phyloP scores from a whole-genome alignment of 2,888 invertebrate genomes.

The Thera britannica region DNA sequence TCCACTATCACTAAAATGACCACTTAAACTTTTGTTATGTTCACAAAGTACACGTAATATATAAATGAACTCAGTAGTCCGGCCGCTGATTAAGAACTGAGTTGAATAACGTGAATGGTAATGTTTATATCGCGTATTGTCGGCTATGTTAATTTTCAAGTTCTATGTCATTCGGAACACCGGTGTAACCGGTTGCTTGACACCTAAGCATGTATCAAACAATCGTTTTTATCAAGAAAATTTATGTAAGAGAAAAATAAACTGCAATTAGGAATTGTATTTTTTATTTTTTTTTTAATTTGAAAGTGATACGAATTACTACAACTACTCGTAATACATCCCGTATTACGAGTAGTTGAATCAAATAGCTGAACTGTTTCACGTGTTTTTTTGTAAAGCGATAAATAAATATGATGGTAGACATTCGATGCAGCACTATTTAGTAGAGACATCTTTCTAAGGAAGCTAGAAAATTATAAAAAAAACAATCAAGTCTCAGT shows the following conservation, averaged over 20 bases:
- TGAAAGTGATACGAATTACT: too few relatives aligned
- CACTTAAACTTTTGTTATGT: background rate
- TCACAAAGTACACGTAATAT: conserved; percentile 9
- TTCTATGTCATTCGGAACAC: conserved; percentile 68
- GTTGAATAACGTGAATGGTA: conserved; percentile 55
- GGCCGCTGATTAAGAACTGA: conserved; percentile 56
- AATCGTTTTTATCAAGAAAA: conserved; percentile 7
- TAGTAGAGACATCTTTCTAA: too few relatives aligned
- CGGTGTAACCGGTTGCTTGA: conserved; percentile 53
- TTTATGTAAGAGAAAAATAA: background rate
- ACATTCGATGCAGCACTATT: too few relatives aligned
- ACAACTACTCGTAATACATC: too few relatives aligned
- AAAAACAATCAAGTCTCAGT: too few relatives aligned
- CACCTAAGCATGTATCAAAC: conserved; percentile 25
- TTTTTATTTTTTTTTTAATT: too few relatives aligned
- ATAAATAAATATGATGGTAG: too few relatives aligned
- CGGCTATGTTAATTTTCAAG: conserved; percentile 76
- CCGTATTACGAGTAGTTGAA: too few relatives aligned
- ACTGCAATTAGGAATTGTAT: too few relatives aligned
- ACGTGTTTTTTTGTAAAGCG: too few relatives aligned
- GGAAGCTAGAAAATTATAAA: too few relatives aligned
- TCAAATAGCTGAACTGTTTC: too few relatives aligned
- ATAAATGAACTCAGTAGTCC: conserved; percentile 35
- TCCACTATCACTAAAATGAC: background rate
- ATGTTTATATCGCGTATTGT: conserved; percentile 63